Base-by-base conservation (phyloP, 1,140 invertebrate genomes). In the Drosophila suzukii region DNA sequence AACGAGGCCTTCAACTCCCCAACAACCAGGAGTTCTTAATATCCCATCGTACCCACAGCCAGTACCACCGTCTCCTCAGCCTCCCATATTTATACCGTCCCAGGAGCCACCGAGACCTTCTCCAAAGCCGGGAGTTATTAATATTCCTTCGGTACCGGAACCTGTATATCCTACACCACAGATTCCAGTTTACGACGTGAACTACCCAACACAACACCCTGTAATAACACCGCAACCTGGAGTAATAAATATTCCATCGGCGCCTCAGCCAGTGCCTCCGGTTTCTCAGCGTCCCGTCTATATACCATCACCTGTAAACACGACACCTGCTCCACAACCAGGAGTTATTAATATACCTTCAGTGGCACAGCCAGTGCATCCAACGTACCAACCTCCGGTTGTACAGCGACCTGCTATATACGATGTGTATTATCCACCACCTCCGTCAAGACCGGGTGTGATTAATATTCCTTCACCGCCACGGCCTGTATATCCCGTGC, bases 311-410 rank as follows among this genome's bases (percentile, higher is more conserved):
- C 96, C 95, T 80, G 11, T 27, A 11, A 39, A 41, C 6, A 27
- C 54, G 4, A 53, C 67, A 27, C 59, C 78, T 30, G 59, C 46
- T 10, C 67, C 58, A 3, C 54, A 53, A 20, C 79, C 73, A 13
- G 73, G 62, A 38, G 56, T 84, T 8, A 38, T 83, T 3, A 83
- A 83, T 32, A 67, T 84, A 51, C 80, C 80, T 2, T 71, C 75
- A 0, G 60, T 41, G 7, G 39, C 54, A 8, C 65, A 78, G 7
- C 93, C 94, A 93, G 60, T 24, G 4, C 6, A 72, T 13, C 94
- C 94, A 13, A 78, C 93, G 55, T 95, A 95, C 43, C 96, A 94
- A 89, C 95, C 96, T 30, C 97, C 96, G 88, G 96, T 96, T 10
- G 51, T 71, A 3, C 51, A 70, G 15, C 51, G 20, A 3, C 67